These are phyloP conservation scores for Fragum fragum DNA, from an alignment of 2,888 invertebrate genomes.

Conservation along the genomic window DNA sequence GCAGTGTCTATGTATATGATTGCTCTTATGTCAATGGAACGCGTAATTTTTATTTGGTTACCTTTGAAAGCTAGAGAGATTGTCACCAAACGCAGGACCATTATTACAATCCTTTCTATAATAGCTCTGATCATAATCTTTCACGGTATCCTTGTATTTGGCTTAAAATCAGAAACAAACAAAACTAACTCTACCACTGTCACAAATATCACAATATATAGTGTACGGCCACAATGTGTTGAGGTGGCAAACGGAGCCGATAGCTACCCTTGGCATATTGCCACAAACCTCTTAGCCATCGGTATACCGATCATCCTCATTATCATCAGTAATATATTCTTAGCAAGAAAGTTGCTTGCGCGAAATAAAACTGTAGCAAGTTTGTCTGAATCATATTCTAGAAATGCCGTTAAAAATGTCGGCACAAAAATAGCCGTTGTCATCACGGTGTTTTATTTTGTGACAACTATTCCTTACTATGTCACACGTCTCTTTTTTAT, in stretches of 20 bases:
- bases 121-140: not conserved
- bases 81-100: not conserved
- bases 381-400: not conserved
- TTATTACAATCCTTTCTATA: not conserved
- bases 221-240: not conserved
- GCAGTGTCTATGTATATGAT: not conserved
- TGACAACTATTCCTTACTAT: not conserved
- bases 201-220: not conserved
- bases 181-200: not conserved
- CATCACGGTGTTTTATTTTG: not conserved
- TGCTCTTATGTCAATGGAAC: not conserved
- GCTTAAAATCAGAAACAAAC: not conserved
- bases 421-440: not conserved
- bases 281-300: not conserved
- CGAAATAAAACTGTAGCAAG: not conserved
- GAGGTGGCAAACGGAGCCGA: not conserved
- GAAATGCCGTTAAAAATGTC: not conserved
- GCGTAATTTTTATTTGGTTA: not conserved
- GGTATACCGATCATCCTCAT: not conserved
- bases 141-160: not conserved
- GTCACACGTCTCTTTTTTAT: not conserved
- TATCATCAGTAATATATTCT: not conserved
- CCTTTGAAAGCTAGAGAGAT: not conserved
- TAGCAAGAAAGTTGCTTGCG: not conserved
- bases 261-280: not conserved